Evolutionary conservation across 1,140 invertebrate genomes (phyloP).

Genomic region (Ceratina australensis): DNA sequence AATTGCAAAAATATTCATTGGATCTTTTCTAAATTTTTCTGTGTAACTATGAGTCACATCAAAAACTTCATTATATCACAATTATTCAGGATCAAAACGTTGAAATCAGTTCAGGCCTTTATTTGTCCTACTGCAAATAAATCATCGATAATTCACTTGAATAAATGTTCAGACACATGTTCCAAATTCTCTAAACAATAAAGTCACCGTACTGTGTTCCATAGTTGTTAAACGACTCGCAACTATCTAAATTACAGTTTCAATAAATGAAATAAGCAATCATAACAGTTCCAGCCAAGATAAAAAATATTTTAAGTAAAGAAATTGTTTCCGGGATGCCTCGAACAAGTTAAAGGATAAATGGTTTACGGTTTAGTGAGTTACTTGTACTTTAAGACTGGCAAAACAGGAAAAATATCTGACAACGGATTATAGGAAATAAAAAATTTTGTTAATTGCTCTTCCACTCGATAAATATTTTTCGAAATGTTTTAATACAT

Average conservation of each 20-base stretch:
- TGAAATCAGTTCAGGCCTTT: no score
- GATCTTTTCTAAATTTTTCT: not conserved
- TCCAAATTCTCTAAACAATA: not conserved
- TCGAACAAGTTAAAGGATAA: not conserved
- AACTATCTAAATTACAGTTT: not conserved
- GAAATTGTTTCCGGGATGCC: not conserved
- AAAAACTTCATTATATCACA: not conserved
- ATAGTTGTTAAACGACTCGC: not conserved
- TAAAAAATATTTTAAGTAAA: not conserved
- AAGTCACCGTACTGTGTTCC: not conserved
- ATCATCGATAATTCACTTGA: no score
- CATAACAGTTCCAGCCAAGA: not conserved
- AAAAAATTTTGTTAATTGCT: not conserved
- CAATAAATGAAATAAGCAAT: not conserved
- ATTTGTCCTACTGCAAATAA: not conserved
- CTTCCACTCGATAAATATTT: not conserved
- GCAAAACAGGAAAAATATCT: not conserved
- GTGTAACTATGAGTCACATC: not conserved
- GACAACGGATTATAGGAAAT: not conserved
- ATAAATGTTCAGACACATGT: no score
- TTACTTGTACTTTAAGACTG: not conserved
- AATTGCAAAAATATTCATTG: not conserved
- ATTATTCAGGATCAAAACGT: not conserved
- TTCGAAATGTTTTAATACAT: constrained; percentile 1
- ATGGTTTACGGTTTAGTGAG: not conserved